A percentile compares a stretch with the other conserved stretches of the same genome.
These are phyloP conservation scores for Drepana arcuata DNA, from an alignment of 1,140 invertebrate species.

Conservation along the genomic window DNA sequence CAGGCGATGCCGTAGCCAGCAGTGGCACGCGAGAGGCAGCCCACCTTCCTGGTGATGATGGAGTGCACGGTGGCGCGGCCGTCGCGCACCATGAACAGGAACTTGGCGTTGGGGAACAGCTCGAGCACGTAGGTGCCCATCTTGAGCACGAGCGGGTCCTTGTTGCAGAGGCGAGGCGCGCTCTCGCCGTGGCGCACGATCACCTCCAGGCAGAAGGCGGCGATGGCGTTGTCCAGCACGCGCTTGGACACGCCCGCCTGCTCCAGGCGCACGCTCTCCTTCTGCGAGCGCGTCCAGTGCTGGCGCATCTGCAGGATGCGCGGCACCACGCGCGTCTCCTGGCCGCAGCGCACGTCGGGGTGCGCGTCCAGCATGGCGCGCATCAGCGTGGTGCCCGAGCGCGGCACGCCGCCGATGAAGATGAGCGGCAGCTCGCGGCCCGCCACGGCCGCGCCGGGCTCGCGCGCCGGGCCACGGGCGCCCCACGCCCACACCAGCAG, in stretches of 20 bases:
- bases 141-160: slow-evolving; percentile 97
- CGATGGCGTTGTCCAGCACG: slow-evolving; percentile 94
- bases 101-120: slow-evolving; percentile 91
- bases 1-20: no score
- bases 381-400: slow-evolving; percentile 97
- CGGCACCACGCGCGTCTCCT: slow-evolving; percentile 97
- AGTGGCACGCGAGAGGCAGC: no score
- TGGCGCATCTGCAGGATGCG: slow-evolving; percentile 92
- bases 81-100: slow-evolving; percentile 98
- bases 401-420: slow-evolving; percentile 97
- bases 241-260: slow-evolving; percentile 96
- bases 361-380: slow-evolving; percentile 98
- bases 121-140: slow-evolving; percentile 90
- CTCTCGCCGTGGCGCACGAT: slow-evolving; percentile 96
- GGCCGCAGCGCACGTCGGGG: slow-evolving; percentile 97
- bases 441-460: slow-evolving; percentile 25
- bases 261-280: slow-evolving; percentile 88
- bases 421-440: slow-evolving; percentile 91
- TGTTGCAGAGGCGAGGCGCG: slow-evolving; percentile 95
- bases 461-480: slow-evolving; percentile 8
- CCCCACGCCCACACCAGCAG: slow-evolving; percentile 31
- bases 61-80: slow-evolving; percentile 98
- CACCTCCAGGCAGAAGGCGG: slow-evolving; percentile 96
- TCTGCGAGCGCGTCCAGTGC: slow-evolving; percentile 94
- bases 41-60: slow-evolving; percentile 94